Evolutionary conservation across 1,140 invertebrate species (phyloP).

Genomic region (Stenopsyche tienmushanensis): DNA sequence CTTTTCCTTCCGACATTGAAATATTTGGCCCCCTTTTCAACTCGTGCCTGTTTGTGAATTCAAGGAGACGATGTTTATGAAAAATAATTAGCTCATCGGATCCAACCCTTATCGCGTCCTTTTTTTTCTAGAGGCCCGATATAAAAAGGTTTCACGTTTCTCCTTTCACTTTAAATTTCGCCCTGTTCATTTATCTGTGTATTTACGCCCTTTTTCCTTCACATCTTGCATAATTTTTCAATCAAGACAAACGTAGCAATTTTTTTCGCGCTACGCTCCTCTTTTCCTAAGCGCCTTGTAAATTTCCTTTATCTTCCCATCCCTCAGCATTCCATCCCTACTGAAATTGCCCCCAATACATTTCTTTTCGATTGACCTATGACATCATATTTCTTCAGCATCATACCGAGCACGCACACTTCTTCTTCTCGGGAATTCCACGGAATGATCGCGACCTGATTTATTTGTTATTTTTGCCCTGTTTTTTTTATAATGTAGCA

Average conservation of each 20-base stretch:
- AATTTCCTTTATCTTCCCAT: not conserved
- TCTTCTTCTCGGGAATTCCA: no score
- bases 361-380: not conserved
- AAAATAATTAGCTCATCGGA: not conserved
- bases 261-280: not conserved
- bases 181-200: not conserved
- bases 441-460: no score
- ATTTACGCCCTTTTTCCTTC: not conserved
- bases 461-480: no score
- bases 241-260: not conserved
- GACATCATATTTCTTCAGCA: no score
- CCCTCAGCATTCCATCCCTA: no score
- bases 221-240: not conserved
- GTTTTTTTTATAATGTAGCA: no score
- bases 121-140: not conserved
- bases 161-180: not conserved
- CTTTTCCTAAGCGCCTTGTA: not conserved
- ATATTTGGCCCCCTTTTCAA: not conserved
- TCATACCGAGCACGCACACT: no score
- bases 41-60: not conserved
- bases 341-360: not conserved
- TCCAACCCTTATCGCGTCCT: not conserved
- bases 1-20: no score
- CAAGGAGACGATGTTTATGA: not conserved
- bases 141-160: not conserved